These are phyloP conservation scores for Eulemur rufifrons DNA, from an alignment of 2,113 vertebrate genomes.

Conservation along the genomic window DNA sequence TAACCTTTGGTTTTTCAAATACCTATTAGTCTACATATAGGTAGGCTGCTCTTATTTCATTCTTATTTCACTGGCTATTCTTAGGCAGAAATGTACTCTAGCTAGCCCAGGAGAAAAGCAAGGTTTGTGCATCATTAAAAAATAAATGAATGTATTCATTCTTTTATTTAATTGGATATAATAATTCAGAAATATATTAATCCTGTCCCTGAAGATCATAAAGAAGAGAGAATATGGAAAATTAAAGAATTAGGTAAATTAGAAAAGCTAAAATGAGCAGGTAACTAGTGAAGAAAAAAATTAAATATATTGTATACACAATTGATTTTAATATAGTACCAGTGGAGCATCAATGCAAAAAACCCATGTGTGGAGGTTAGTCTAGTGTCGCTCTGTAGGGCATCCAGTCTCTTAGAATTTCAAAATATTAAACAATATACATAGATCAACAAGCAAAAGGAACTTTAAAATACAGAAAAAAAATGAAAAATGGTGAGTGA, in stretches of 20 bases:
- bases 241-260: constrained; percentile 55
- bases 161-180: constrained; percentile 45
- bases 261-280: constrained; percentile 46
- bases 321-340: constrained; percentile 31
- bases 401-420: not conserved
- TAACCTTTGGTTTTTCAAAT: not conserved
- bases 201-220: not conserved
- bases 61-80: constrained; percentile 19
- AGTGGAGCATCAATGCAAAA: not conserved
- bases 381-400: not conserved
- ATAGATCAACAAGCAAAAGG: not conserved
- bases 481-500: not conserved
- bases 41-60: not conserved
- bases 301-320: constrained; percentile 47
- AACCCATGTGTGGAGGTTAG: not conserved
- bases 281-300: constrained; percentile 55
- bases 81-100: constrained; percentile 2
- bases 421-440: not conserved
- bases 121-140: constrained; percentile 65
- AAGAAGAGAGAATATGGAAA: constrained; percentile 22
- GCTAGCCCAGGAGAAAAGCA: constrained; percentile 38
- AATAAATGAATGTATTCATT: constrained; percentile 67
- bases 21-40: not conserved
- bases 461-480: not conserved
- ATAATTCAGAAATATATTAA: constrained; percentile 47